Conservation (phyloP, 2,888 invertebrate genomes). For the Chymomyza procnemis region DNA sequence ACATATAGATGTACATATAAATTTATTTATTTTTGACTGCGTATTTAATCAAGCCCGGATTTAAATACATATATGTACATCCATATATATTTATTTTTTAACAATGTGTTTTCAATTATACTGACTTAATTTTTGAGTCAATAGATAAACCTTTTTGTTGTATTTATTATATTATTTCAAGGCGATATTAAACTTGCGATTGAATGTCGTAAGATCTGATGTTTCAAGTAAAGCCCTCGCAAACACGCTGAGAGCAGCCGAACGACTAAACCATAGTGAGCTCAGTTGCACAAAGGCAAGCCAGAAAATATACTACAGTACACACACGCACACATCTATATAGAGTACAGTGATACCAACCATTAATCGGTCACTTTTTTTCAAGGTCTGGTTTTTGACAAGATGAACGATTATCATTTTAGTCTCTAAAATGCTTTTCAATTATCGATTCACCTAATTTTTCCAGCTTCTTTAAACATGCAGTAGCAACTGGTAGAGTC, state of each 20-base stretch:
- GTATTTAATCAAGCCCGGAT: conserved; percentile 1
- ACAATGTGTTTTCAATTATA: background rate
- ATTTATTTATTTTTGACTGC: background rate
- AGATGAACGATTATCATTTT: too few relatives aligned
- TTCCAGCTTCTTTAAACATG: too few relatives aligned
- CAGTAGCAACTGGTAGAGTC: too few relatives aligned
- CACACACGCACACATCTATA: background rate
- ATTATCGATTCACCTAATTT: too few relatives aligned
- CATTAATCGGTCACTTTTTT: too few relatives aligned
- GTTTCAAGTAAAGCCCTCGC: background rate
- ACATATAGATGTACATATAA: background rate
- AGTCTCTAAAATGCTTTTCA: too few relatives aligned
- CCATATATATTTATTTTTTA: background rate
- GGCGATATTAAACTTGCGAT: background rate
- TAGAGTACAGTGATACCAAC: too few relatives aligned
- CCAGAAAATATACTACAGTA: background rate
- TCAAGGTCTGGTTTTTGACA: too few relatives aligned
- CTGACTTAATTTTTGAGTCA: background rate
- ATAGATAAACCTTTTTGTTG: background rate
- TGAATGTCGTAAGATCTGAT: background rate
- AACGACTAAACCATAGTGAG: background rate
- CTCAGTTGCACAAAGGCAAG: background rate
- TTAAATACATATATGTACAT: background rate
- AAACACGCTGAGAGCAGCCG: background rate
- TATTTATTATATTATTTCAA: background rate